These are phyloP conservation scores for Trypoxylon attenuatum DNA, from an alignment of 2,888 invertebrate genomes.

Conservation along the genomic window DNA sequence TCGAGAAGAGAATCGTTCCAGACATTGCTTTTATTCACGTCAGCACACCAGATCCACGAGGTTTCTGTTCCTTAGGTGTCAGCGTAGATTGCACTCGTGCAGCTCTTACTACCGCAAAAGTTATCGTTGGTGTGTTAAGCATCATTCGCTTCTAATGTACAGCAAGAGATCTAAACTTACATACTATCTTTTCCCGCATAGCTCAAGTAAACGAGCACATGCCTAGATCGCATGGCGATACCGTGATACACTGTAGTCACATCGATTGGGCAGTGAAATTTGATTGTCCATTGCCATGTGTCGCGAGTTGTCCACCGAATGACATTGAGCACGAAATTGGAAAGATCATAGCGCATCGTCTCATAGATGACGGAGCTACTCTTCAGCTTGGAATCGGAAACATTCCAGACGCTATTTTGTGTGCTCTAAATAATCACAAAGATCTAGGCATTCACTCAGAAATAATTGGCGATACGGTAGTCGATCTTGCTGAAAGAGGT, in stretches of 20 bases:
- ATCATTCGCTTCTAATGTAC: not conserved
- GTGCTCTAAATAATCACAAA: conserved; percentile 77
- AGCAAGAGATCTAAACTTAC: not conserved
- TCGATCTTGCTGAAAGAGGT: conserved; percentile 78
- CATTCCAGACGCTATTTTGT: conserved; percentile 80
- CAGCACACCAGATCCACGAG: conserved; percentile 79
- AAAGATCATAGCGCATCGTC: conserved; percentile 78
- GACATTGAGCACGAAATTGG: conserved; percentile 78
- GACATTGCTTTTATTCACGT: conserved; percentile 77
- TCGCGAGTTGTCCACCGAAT: conserved; percentile 70
- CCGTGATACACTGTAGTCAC: conserved; percentile 79
- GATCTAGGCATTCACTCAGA: conserved; percentile 81
- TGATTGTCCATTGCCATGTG: conserved; percentile 73
- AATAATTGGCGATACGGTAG: conserved; percentile 80
- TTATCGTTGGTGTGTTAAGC: conserved; percentile 76
- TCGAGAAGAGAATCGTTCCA: conserved; percentile 76
- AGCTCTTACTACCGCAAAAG: conserved; percentile 78
- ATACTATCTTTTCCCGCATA: conserved; percentile 22
- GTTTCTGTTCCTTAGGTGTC: conserved; percentile 80
- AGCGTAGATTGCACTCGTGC: conserved; percentile 79
- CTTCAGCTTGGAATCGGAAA: conserved; percentile 81
- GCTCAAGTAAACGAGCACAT: conserved; percentile 78
- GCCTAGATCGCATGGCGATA: conserved; percentile 80
- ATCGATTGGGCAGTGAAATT: conserved; percentile 78
- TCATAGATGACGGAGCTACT: conserved; percentile 80